phyloP scores from a whole-genome alignment of 2,888 invertebrate species.

The Seira musarum region DNA sequence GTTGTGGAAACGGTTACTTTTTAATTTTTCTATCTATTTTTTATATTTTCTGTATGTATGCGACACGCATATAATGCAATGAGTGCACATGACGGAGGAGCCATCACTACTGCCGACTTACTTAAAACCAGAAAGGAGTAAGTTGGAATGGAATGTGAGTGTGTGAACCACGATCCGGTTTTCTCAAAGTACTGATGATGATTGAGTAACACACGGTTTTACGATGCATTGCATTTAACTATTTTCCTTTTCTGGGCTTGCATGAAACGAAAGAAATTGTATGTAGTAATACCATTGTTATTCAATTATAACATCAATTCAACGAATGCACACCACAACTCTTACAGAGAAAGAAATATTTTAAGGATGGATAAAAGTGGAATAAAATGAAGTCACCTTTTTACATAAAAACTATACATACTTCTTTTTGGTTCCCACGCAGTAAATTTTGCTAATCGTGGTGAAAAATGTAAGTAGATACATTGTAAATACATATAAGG shows the following conservation, averaged over 20 bases:
- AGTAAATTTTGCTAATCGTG: background rate
- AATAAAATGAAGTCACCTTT: background rate
- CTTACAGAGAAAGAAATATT: constrained; percentile 34
- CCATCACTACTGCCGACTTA: too few relatives aligned
- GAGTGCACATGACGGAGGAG: too few relatives aligned
- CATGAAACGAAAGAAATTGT: too few relatives aligned
- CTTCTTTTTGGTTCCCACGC: constrained; percentile 43
- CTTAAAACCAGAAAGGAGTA: constrained; percentile 36
- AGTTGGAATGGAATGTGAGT: constrained; percentile 23
- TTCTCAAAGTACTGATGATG: background rate
- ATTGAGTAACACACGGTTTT: constrained; percentile 24
- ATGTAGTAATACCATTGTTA: constrained; percentile 10
- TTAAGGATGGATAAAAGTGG: constrained; percentile 37
- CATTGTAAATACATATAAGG: too few relatives aligned
- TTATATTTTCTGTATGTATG: too few relatives aligned
- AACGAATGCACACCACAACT: constrained; percentile 55
- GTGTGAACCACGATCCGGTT: constrained; percentile 47
- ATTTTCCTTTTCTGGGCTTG: background rate
- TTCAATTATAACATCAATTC: constrained; percentile 12
- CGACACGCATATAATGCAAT: too few relatives aligned
- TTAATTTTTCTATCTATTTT: too few relatives aligned
- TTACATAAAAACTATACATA: background rate
- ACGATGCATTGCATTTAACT: background rate
- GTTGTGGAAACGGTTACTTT: too few relatives aligned
- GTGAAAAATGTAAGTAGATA: too few relatives aligned